Evolutionary conservation across 1,140 invertebrate genomes (phyloP).

Genomic region (Drosophila tani): DNA sequence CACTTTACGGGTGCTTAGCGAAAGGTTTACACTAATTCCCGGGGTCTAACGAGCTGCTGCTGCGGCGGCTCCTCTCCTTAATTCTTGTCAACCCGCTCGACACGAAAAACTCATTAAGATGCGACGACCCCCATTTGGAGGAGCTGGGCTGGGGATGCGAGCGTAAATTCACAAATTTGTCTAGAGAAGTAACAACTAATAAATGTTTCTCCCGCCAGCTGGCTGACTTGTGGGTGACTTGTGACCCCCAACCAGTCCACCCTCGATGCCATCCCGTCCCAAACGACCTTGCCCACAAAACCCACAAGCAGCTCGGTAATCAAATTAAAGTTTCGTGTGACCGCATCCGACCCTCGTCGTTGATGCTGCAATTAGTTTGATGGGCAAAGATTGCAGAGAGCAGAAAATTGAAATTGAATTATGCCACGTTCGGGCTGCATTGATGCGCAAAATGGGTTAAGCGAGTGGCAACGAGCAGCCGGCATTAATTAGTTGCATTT

Average conservation of each 20-base stretch:
- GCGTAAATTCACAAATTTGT: slow-evolving; percentile 72
- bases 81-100: slow-evolving; percentile 55
- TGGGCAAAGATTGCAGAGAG: slow-evolving; percentile 55
- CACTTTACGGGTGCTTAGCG: slow-evolving; percentile 30
- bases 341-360: slow-evolving; percentile 51
- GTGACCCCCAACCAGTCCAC: slow-evolving; percentile 7
- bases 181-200: slow-evolving; percentile 70
- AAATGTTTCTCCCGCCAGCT: slow-evolving; percentile 61
- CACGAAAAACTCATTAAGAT: slow-evolving; percentile 72
- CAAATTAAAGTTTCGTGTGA: slow-evolving; percentile 71
- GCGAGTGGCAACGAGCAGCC: slow-evolving; percentile 35
- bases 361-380: slow-evolving; percentile 66
- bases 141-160: slow-evolving; percentile 26
- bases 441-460: slow-evolving; percentile 47
- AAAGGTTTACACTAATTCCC: slow-evolving; percentile 54
- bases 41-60: slow-evolving; percentile 34
- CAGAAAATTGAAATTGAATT: slow-evolving; percentile 66
- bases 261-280: neutral
- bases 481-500: slow-evolving; percentile 46
- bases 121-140: slow-evolving; percentile 20
- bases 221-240: slow-evolving; percentile 45
- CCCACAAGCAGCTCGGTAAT: slow-evolving; percentile 56
- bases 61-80: slow-evolving; percentile 13
- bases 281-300: slow-evolving; percentile 29
- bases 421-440: slow-evolving; percentile 38